Evolutionary conservation across 2,888 invertebrate genomes (phyloP), one percentile per base, ranked within the genome.

Genomic region (Disparrhopalites patrizii): DNA sequence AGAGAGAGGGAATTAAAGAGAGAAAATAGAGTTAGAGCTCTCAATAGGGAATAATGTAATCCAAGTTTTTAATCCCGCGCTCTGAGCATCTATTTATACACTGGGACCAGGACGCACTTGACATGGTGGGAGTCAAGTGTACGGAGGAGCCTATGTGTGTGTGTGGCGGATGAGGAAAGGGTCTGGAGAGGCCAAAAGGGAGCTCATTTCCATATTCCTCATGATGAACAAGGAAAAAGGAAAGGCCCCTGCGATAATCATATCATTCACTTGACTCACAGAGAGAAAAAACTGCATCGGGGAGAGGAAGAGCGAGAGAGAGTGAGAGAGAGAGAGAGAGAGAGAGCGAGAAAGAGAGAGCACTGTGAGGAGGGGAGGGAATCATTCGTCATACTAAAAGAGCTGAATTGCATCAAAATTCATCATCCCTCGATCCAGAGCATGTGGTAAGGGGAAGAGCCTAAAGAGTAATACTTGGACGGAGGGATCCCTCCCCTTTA

Each of bases 131-230:
- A 33, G 30, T 36, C 25, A 27, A 51, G 51, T 25, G 23, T 28
- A 13, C 15, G 23, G 18, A 31, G 18, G 28, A 52, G 30, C 28
- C 20, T 27, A 33, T 20, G 20, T n/a, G 33, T 40, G 50, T 31
- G 60, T 40, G 50, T 20, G 60, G 30, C 31, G n/a, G 55, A 51
- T 3, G n/a, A 15, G 10, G 51, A 28, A 31, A 52, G 52, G 28
- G 28, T 18, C 8, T 36, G 31, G 25, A 25, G 30, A 18, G 36
- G 31, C 23, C 55, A 33, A 55, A 43, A 43, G 33, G 33, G 64
- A 66, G 69, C 66, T 70, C 71, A 73, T 73, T 73, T 73, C 68
- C 73, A 73, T 73, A 72, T 62, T 70, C 70, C 68, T 70, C 69
- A 67, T 69, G 66, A 63, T 70, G 55, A 70, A n/a, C n/a, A n/a